A percentile compares a stretch with the other conserved stretches of the same genome.
Evolutionary conservation across 2,797 vertebrate species (phyloP).

Genomic region (Myiotriccus ornatus): DNA sequence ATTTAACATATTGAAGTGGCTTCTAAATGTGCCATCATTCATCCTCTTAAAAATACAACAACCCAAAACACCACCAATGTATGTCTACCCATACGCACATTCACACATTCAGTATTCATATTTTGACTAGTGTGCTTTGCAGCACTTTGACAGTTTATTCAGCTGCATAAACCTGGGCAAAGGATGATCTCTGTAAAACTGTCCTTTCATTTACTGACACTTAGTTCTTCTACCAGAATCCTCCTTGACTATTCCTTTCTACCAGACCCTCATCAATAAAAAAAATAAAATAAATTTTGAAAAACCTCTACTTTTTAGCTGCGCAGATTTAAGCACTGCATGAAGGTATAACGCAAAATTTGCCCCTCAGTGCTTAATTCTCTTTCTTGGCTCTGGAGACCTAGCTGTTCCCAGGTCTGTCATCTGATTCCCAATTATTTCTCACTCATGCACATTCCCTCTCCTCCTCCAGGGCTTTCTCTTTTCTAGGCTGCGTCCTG

Average conservation of each 20-base stretch:
- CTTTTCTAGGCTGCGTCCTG: neutral
- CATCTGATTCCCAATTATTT: slow-evolving; percentile 27
- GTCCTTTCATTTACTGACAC: neutral
- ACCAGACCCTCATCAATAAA: neutral
- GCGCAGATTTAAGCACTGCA: neutral
- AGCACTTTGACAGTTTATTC: neutral
- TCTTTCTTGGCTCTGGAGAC: neutral
- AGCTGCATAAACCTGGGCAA: neutral
- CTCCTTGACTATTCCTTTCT: neutral
- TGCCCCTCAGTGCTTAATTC: neutral
- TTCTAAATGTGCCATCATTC: neutral
- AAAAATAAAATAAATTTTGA: neutral
- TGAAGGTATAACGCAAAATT: neutral
- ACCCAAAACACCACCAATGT: neutral
- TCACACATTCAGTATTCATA: neutral
- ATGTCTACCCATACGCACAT: neutral
- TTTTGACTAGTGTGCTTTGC: neutral
- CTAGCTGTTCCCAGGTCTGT: neutral
- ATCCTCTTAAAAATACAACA: neutral
- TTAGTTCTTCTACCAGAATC: neutral
- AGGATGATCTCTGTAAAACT: neutral
- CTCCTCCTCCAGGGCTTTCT: slow-evolving; percentile 10
- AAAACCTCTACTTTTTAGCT: neutral
- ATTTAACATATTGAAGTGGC: neutral
- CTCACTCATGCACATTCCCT: neutral